Evolutionary conservation across 2,888 invertebrate species (phyloP).

Genomic region (Seira ritae): DNA sequence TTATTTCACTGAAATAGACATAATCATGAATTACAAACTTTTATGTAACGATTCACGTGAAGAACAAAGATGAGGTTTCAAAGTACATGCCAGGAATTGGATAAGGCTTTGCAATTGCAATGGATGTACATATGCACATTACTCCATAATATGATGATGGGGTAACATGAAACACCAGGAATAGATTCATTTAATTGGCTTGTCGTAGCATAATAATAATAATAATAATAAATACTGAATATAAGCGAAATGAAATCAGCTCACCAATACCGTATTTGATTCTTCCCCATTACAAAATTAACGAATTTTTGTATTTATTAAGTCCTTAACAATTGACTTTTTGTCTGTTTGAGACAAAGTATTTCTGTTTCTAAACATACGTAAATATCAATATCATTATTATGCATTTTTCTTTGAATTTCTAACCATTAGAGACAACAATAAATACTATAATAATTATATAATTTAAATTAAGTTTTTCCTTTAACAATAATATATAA

Average conservation of each 20-base stretch:
- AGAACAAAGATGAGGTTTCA: too few species aligned
- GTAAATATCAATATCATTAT: constrained; percentile 3
- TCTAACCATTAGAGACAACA: constrained; percentile 31
- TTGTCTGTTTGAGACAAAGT: neutral
- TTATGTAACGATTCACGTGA: too few species aligned
- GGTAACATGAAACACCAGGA: too few species aligned
- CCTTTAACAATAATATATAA: constrained; percentile 10
- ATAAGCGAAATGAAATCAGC: neutral
- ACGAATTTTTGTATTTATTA: constrained; percentile 45
- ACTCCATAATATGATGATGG: too few species aligned
- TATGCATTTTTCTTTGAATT: constrained; percentile 21
- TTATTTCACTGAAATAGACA: too few species aligned
- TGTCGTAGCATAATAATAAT: too few species aligned
- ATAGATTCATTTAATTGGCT: too few species aligned
- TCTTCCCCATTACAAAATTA: constrained; percentile 55
- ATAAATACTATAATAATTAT: constrained; percentile 43
- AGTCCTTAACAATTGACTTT: constrained; percentile 50
- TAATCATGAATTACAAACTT: too few species aligned
- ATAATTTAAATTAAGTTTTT: neutral
- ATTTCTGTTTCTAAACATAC: neutral
- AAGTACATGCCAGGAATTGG: too few species aligned
- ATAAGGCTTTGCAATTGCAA: too few species aligned
- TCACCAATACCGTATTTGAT: constrained; percentile 1
- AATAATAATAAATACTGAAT: too few species aligned
- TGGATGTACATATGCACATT: too few species aligned